Conservation (phyloP, 1,140 invertebrate species). For the Drosophila burlai region DNA sequence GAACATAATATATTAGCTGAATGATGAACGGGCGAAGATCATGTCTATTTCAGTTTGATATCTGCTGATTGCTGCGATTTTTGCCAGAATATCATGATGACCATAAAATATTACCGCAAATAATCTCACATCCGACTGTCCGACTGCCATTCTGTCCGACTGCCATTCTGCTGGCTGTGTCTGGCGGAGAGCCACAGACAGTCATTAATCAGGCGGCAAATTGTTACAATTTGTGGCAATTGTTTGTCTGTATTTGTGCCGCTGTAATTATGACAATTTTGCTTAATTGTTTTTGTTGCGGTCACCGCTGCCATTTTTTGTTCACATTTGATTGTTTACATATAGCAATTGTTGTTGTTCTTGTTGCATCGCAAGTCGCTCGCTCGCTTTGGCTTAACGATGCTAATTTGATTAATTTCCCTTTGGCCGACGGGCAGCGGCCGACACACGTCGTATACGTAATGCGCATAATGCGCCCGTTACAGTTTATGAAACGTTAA, state of each 20-base stretch:
- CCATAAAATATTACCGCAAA: slow-evolving; percentile 47
- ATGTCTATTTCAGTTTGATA: slow-evolving; percentile 6
- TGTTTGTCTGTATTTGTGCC: slow-evolving; percentile 30
- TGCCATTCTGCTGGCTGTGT: slow-evolving; percentile 33
- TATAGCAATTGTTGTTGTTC: slow-evolving; percentile 33
- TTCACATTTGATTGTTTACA: slow-evolving; percentile 49
- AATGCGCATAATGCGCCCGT: slow-evolving; percentile 49
- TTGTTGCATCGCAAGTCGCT: slow-evolving; percentile 31
- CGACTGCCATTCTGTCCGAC: slow-evolving; percentile 29
- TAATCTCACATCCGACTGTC: slow-evolving; percentile 45
- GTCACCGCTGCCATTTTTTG: slow-evolving; percentile 20
- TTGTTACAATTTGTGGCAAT: slow-evolving; percentile 55
- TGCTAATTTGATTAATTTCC: slow-evolving; percentile 81
- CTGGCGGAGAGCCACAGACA: slow-evolving; percentile 51
- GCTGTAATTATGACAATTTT: slow-evolving; percentile 62
- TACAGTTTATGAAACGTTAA: slow-evolving; percentile 81
- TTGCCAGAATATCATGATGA: slow-evolving; percentile 33
- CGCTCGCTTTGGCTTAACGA: slow-evolving; percentile 62
- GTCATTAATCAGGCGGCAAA: slow-evolving; percentile 65
- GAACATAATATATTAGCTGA: background rate
- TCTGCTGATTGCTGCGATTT: slow-evolving; percentile 5
- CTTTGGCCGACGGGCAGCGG: slow-evolving; percentile 30
- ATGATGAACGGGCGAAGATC: background rate
- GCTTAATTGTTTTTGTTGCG: slow-evolving; percentile 58
- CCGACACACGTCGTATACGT: slow-evolving; percentile 70